These are phyloP conservation scores for Poecilobothrus nobilitatus DNA, from an alignment of 2,888 invertebrate genomes.

Conservation along the genomic window DNA sequence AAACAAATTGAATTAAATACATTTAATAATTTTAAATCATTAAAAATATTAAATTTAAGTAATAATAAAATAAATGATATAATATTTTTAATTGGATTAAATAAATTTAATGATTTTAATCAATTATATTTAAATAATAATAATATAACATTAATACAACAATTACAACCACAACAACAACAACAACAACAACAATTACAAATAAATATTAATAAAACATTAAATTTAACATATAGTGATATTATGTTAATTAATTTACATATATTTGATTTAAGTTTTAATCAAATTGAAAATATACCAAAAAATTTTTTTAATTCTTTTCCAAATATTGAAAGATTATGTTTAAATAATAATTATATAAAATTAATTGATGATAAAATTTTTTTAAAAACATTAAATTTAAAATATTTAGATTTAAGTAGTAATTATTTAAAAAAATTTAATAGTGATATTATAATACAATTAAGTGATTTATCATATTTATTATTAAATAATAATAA, in stretches of 20 bases:
- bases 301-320: neutral
- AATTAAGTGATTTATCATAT: neutral
- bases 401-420: conserved; percentile 1
- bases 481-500: neutral
- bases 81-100: neutral
- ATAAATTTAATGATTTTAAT: neutral
- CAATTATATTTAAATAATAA: neutral
- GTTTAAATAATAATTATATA: neutral
- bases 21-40: neutral
- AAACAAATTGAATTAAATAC: neutral
- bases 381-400: neutral
- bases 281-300: neutral
- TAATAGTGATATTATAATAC: neutral
- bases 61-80: neutral
- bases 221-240: neutral
- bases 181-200: neutral
- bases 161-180: neutral
- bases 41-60: neutral
- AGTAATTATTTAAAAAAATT: neutral
- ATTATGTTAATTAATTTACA: neutral
- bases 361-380: neutral
- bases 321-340: neutral
- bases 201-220: neutral
- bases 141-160: neutral
- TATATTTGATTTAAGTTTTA: neutral